Evolutionary conservation across 2,797 vertebrate species (phyloP).

Genomic region (Craterocephalus amniculus): DNA sequence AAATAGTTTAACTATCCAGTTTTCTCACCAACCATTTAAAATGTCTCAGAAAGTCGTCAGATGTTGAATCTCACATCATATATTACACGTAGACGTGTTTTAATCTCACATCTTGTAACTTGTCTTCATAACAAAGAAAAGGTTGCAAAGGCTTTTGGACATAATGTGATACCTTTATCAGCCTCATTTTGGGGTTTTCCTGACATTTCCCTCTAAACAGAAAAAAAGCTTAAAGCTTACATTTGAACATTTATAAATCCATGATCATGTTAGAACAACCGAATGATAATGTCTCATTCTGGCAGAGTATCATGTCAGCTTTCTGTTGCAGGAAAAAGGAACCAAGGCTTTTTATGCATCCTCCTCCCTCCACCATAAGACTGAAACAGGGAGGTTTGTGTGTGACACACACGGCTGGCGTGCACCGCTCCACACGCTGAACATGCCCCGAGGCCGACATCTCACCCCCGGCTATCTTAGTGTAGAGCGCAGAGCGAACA

Average conservation of each 20-base stretch:
- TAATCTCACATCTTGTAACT: not conserved
- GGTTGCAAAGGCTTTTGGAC: too few species aligned
- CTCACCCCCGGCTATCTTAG: constrained; percentile 71
- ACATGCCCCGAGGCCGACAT: constrained; percentile 78
- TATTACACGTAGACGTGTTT: not conserved
- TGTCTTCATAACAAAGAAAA: not conserved
- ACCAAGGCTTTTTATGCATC: constrained; percentile 34
- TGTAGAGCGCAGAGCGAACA: constrained; percentile 46
- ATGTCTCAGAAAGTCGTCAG: not conserved
- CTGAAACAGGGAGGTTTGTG: constrained; percentile 21
- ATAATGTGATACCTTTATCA: not conserved
- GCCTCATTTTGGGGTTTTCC: not conserved
- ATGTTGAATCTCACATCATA: not conserved
- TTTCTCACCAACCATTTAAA: not conserved
- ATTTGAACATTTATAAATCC: not conserved
- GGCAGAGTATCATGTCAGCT: constrained; percentile 27
- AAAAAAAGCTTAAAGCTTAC: not conserved
- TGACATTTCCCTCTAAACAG: not conserved
- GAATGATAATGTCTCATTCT: constrained; percentile 10
- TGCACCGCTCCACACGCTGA: constrained; percentile 63
- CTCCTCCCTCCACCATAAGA: constrained; percentile 5
- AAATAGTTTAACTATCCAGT: not conserved
- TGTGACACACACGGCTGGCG: constrained; percentile 32
- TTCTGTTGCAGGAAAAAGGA: constrained; percentile 27
- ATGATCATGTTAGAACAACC: not conserved